Evolutionary conservation across 2,113 vertebrate genomes (phyloP).

Genomic region (Vimba vimba): DNA sequence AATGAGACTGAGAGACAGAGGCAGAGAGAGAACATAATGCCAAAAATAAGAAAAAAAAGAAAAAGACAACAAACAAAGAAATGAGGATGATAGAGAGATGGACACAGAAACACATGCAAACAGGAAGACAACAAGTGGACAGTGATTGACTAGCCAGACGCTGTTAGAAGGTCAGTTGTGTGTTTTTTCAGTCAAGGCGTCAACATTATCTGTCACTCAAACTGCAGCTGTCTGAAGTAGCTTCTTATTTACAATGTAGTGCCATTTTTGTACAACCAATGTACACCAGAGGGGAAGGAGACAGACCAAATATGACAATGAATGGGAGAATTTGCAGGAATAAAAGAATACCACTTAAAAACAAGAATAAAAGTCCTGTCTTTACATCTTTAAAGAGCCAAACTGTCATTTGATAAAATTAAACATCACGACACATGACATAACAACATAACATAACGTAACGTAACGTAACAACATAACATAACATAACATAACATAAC

Average conservation of each 20-base stretch:
- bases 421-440: not conserved
- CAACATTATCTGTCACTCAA: not conserved
- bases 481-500: too few relatives aligned
- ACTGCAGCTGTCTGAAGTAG: not conserved
- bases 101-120: not conserved
- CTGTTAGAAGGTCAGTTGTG: constrained; percentile 12
- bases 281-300: too few relatives aligned
- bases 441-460: not conserved
- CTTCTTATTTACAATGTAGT: not conserved
- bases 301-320: not conserved
- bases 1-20: not conserved
- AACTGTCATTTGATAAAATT: not conserved
- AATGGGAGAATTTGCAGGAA: not conserved
- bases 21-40: constrained; percentile 6
- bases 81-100: not conserved
- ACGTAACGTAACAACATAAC: not conserved
- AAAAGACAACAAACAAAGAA: not conserved
- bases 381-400: not conserved
- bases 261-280: too few relatives aligned
- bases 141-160: not conserved
- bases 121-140: not conserved
- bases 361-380: not conserved
- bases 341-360: too few relatives aligned
- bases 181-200: not conserved
- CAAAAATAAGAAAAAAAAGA: not conserved